These are phyloP conservation scores for Gymnocephalus cernua DNA, from an alignment of 2,113 vertebrate species.

Conservation along the genomic window DNA sequence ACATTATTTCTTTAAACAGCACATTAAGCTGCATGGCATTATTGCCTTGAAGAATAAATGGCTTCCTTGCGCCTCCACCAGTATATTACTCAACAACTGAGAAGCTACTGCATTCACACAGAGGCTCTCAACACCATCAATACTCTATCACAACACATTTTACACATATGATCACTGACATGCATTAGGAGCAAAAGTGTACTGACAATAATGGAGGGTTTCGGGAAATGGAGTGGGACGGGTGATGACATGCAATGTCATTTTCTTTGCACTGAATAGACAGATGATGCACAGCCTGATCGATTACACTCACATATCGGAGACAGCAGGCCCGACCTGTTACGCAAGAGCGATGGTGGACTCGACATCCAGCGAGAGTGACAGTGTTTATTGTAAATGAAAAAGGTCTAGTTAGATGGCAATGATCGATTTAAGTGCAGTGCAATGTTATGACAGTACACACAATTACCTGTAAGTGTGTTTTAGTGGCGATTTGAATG, in stretches of 20 bases:
- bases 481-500: background rate
- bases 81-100: slow-evolving; percentile 1
- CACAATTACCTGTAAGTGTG: background rate
- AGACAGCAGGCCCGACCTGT: slow-evolving; percentile 27
- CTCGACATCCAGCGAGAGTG: slow-evolving; percentile 22
- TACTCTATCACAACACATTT: slow-evolving; percentile 21
- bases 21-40: background rate
- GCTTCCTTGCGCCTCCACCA: background rate
- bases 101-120: slow-evolving; percentile 12
- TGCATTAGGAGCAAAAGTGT: background rate
- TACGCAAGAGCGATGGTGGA: slow-evolving; percentile 10
- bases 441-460: background rate
- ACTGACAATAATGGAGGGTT: background rate
- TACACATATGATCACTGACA: slow-evolving; percentile 34
- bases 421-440: slow-evolving; percentile 10
- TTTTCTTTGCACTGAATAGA: slow-evolving; percentile 21
- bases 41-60: slow-evolving; percentile 14
- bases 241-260: background rate
- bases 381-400: slow-evolving; percentile 6
- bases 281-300: slow-evolving; percentile 27
- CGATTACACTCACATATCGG: slow-evolving; percentile 2
- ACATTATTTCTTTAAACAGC: background rate
- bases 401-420: background rate
- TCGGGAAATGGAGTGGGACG: slow-evolving; percentile 22
- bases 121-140: background rate